phyloP scores from a whole-genome alignment of 2,113 vertebrate genomes.

The Oophaga pumilio region DNA sequence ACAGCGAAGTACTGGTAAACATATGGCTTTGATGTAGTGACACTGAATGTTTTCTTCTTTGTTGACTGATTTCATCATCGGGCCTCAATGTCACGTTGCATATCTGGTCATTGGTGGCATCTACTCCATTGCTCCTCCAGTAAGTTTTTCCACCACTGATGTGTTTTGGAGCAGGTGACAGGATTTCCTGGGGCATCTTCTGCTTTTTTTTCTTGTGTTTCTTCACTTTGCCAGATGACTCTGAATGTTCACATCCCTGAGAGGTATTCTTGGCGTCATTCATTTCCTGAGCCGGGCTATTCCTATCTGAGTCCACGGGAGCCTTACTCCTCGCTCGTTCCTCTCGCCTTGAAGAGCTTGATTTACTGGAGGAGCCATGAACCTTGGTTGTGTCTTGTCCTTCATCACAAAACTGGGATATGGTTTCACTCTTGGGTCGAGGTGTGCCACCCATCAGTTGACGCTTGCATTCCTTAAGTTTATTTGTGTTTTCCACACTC shows the following conservation, averaged over 20 bases:
- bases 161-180: neutral
- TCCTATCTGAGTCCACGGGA: slow-evolving; percentile 26
- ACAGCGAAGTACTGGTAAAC: neutral
- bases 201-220: neutral
- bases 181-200: neutral
- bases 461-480: slow-evolving; percentile 45
- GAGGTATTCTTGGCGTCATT: neutral
- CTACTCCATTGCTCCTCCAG: neutral
- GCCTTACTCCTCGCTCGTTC: slow-evolving; percentile 16
- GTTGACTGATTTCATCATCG: neutral
- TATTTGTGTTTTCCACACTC: slow-evolving; percentile 5
- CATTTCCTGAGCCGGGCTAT: slow-evolving; percentile 3
- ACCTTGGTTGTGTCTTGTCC: neutral
- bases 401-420: slow-evolving; percentile 23
- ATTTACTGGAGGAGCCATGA: slow-evolving; percentile 26
- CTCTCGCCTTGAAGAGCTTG: slow-evolving; percentile 25
- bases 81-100: neutral
- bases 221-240: neutral
- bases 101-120: neutral
- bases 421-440: slow-evolving; percentile 13
- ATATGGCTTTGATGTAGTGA: too few species aligned
- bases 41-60: neutral
- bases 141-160: neutral
- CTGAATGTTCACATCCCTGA: neutral
- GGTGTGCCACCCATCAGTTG: neutral